Percentiles rank a stretch among this genome's conserved stretches.
These are phyloP conservation scores for Saxidomus purpurata DNA, from an alignment of 1,140 invertebrate species.

Conservation along the genomic window DNA sequence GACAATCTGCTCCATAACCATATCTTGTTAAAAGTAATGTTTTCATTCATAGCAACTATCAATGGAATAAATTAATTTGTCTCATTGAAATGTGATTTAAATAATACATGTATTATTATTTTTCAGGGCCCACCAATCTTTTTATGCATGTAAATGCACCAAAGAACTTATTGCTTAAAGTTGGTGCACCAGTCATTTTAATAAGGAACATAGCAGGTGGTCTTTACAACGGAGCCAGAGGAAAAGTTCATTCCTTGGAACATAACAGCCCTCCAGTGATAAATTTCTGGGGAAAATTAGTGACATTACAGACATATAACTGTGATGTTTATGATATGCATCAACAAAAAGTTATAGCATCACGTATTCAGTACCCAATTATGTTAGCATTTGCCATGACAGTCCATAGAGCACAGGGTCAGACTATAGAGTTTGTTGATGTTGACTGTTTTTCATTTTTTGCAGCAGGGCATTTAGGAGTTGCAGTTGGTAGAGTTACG, in stretches of 20 bases:
- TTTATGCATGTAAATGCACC: not conserved
- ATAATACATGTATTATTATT: too few relatives aligned
- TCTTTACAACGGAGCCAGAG: not conserved
- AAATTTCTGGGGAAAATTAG: not conserved
- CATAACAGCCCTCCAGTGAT: not conserved
- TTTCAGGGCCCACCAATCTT: not conserved
- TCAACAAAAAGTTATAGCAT: not conserved
- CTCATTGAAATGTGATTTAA: too few relatives aligned
- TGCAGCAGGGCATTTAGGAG: not conserved
- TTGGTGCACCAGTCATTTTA: not conserved
- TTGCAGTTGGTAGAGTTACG: not conserved
- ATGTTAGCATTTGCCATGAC: slow-evolving; percentile 14
- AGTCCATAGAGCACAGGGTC: not conserved
- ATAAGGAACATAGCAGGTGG: not conserved
- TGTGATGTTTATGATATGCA: not conserved
- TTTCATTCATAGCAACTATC: too few relatives aligned
- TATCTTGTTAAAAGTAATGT: too few relatives aligned
- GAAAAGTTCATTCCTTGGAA: not conserved
- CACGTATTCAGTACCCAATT: not conserved
- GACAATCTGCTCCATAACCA: too few relatives aligned
- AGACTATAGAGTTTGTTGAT: not conserved
- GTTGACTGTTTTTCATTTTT: not conserved
- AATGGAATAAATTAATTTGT: too few relatives aligned
- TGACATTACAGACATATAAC: not conserved
- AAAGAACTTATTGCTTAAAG: not conserved